Base-by-base conservation (phyloP, 92 coral and sea anemone species). In the Virgularia gustaviana region DNA sequence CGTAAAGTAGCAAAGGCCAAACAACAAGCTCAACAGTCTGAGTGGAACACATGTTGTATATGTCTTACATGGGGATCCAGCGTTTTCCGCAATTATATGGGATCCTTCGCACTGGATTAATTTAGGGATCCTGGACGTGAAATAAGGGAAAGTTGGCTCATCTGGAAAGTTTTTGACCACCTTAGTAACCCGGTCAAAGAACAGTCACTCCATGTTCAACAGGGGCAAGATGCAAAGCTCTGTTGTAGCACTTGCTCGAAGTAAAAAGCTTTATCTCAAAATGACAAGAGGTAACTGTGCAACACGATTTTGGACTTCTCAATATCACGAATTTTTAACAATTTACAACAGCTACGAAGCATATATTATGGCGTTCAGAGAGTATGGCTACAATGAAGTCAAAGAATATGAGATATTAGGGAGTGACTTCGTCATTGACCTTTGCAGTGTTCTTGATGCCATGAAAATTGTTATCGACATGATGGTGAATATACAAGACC, bases 101-200 rank as follows among this genome's bases (percentile, higher is more conserved):
- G 60, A 67, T 32, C 74, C 34, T 16, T 67, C 74, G 0, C 74
- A 67, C 24, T 67, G 74, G 74, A 49, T 67, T 6, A 67, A 67
- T 67, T 47, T 65, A 3, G 56, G 36, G 19, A 65, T 65, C 1
- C 72, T 65, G 23, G 72, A 65, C 32, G n/a, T 65, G 36, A 6
- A 3, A 5, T 55, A 65, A 11, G 72, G 44, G 18, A 67, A 67
- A 44, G 2, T 13, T 67, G 74, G 74, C 0, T 47, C 74, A 13
- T 47, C 74, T 11, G 4, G 38, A 22, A 8, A 0, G 4, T 49
- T 29, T 53, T 18, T 67, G 24, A 29, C 5, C 2, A 3, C 12
- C 10, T 2, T 67, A 28, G 74, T 67, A 16, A n/a, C 18, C 19
- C 28, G 60, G 49, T 4, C 74, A 18, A 67, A 67, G 43, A 67